Percentiles rank a stretch among this genome's conserved stretches.
Evolutionary conservation across 2,113 vertebrate genomes (phyloP).

Genomic region (Hiodon tergisus): DNA sequence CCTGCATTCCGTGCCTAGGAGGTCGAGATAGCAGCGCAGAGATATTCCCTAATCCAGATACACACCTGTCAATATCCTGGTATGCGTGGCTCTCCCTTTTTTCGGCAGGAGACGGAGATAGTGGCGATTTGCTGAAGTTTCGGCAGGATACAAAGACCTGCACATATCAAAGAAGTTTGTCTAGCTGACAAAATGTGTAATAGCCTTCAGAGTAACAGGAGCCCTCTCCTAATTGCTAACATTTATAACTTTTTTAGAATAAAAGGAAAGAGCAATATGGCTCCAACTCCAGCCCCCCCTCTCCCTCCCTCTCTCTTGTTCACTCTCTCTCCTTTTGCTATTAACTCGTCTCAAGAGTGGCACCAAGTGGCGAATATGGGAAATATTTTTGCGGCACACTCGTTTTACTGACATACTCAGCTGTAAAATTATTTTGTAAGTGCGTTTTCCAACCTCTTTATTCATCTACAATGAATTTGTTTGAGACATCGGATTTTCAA

Average conservation of each 20-base stretch:
- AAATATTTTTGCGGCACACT: not conserved
- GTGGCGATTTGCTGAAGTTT: not conserved
- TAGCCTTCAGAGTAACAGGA: not conserved
- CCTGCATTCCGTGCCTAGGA: slow-evolving; percentile 19
- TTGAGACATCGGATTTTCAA: too few relatives aligned
- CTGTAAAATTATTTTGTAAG: too few relatives aligned
- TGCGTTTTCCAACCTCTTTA: too few relatives aligned
- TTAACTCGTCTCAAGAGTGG: slow-evolving; percentile 17
- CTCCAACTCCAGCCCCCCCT: not conserved
- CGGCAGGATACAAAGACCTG: not conserved
- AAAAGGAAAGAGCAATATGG: not conserved
- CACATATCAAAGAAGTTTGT: slow-evolving; percentile 14
- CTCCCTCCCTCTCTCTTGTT: not conserved
- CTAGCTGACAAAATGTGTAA: slow-evolving; percentile 20
- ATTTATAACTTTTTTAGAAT: slow-evolving; percentile 14
- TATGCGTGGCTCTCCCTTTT: not conserved
- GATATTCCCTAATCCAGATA: slow-evolving; percentile 25
- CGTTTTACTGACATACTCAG: too few relatives aligned
- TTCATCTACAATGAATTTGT: too few relatives aligned
- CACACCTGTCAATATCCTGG: slow-evolving; percentile 31
- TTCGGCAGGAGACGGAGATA: not conserved
- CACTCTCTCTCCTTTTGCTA: not conserved
- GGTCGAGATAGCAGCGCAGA: slow-evolving; percentile 17
- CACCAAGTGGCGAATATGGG: slow-evolving; percentile 20
- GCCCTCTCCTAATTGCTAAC: slow-evolving; percentile 13